Evolutionary conservation across 2,888 invertebrate genomes (phyloP), one percentile per base, ranked within the genome.

Genomic region (Trichopria drosophilae): DNA sequence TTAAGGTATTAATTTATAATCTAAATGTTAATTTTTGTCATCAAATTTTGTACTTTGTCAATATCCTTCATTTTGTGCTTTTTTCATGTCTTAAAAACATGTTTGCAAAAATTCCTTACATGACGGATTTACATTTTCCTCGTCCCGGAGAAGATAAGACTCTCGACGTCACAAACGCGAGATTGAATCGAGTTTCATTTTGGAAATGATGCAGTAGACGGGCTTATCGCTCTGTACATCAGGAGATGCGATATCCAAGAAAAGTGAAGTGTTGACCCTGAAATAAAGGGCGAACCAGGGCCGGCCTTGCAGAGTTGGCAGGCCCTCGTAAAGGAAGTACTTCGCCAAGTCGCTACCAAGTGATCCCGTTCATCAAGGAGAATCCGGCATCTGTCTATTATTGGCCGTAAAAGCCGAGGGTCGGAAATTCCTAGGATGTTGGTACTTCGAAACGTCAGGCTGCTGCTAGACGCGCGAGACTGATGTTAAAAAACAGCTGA

Each of bases 361-460:
- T 64, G 65, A 66, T 64, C 64, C 59, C 41, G 57, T 61, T 55
- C 57, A 52, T 63, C 61, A 60, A 56, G 55, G 37, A 59, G 51
- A 55, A 54, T 51, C 58, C 46, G 51, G 47, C 59, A 59, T 54
- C 53, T 62, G 60, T 52, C 57, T 57, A 58, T 60, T 63, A 61
- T 61, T 61, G 58, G 51, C 41, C 47, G 50, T 42, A 51, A 53
- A 55, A 34, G 55, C 42, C 43, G 29, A 48, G 52, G 45, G 49
- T 24, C 42, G 42, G 32, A 24, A 45, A 23, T 45, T 41, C 20
- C 46, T 34, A 53, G 51, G 53, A 52, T 53, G 55, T 47, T 47
- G 53, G 29, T 51, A 43, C 53, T 55, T 52, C 36, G 26, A 26
- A 23, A 15, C 40, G 26, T 34, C 19, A 28, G 16, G 28, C 13